Conservation (phyloP, 2,888 invertebrate genomes). For the Adelphocoris suturalis region DNA sequence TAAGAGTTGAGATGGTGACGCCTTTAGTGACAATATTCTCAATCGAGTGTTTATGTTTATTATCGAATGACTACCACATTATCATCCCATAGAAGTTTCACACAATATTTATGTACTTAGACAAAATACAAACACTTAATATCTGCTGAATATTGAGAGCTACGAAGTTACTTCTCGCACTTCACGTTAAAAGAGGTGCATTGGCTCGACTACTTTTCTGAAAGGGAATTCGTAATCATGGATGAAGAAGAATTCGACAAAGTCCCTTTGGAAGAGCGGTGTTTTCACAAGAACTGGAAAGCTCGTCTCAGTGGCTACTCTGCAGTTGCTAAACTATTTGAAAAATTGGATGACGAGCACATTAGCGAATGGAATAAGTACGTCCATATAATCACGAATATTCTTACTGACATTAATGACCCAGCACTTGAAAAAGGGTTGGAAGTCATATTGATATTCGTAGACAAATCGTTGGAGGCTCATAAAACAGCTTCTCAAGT, state of each 20-base stretch:
- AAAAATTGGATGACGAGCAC: background rate
- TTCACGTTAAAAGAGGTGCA: no score
- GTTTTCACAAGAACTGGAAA: conserved; percentile 57
- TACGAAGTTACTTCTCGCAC: no score
- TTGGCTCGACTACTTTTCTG: no score
- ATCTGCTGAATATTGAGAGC: no score
- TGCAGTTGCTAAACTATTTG: background rate
- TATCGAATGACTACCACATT: no score
- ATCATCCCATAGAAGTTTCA: no score
- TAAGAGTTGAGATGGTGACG: no score
- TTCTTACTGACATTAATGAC: conserved; percentile 24
- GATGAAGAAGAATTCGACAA: conserved; percentile 29
- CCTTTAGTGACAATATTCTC: background rate
- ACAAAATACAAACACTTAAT: no score
- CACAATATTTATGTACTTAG: no score
- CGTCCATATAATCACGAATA: background rate
- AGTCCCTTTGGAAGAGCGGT: conserved; percentile 44
- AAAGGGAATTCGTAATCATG: background rate
- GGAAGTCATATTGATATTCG: background rate
- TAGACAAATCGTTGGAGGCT: background rate
- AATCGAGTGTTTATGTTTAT: no score
- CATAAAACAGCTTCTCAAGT: background rate
- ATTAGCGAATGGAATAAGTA: conserved; percentile 49
- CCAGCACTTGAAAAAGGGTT: conserved; percentile 57
- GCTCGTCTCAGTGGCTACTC: conserved; percentile 35